Evolutionary conservation across 1,140 invertebrate species (phyloP), one percentile per base, ranked within the genome.

Genomic region (Agrypnia vestita): DNA sequence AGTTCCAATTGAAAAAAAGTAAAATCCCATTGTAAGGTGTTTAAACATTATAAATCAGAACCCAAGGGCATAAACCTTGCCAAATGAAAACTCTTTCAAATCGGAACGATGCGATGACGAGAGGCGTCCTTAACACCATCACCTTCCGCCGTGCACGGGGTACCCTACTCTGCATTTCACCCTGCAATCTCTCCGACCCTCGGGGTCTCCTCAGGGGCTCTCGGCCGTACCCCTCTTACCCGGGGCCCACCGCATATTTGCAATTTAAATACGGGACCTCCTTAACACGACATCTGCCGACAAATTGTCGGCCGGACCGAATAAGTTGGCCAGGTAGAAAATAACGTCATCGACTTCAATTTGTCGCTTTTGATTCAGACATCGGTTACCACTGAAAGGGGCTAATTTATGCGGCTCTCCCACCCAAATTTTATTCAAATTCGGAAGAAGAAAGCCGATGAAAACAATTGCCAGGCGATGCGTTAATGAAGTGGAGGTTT

Each of bases 211-310:
- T 62, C 87, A 84, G 84, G 75, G 85, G 85, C 80, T 85, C 85
- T 88, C 87, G 86, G 88, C 86, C 87, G 88, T 87, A 85, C 87
- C 61, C n/a, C 25, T 25, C 19, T 35, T 35, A 17, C 43, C 44
- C 35, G 21, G 44, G 15, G 21, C 83, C 86, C 85, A 85, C 81
- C 85, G 86, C 87, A 85, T 87, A 90, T 90, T 90, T 89, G 88
- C 88, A 90, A 90, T 90, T 90, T 90, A 90, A 89, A 90, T 90
- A 84, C 85, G 86, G 88, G 87, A 88, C 86, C 88, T 90, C 87
- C 88, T 90, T 90, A 90, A 89, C 88, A 90, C 88, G 89, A 90
- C 89, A 90, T 90, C 88, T 89, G 88, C 87, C 88, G 81, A 80
- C 88, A 88, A 89, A 90, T 89, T 86, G 87, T 86, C 86, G 88